A percentile compares a stretch with the other conserved stretches of the same genome.
phyloP scores from a whole-genome alignment of 2,888 invertebrate genomes.

The Xestia c-nigrum region DNA sequence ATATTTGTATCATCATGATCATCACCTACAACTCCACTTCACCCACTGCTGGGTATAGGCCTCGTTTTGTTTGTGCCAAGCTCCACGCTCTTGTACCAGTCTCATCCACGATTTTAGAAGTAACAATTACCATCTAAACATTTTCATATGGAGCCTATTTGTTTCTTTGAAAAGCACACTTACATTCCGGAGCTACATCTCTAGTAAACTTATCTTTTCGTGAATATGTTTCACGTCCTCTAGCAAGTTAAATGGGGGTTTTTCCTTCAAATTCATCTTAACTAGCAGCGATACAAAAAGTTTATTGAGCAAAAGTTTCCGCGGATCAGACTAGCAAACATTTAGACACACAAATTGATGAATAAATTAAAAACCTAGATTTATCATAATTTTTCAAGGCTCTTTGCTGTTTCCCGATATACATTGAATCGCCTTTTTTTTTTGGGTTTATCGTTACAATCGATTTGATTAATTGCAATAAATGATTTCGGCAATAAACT shows the following conservation, averaged over 20 bases:
- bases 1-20: no score
- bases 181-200: background rate
- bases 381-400: background rate
- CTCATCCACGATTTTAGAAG: no score
- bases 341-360: background rate
- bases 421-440: background rate
- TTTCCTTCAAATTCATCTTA: no score
- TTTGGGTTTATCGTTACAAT: background rate
- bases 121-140: background rate
- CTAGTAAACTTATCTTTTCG: background rate
- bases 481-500: background rate
- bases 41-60: no score
- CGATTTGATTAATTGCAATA: conserved; percentile 2
- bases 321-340: no score
- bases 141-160: background rate
- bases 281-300: background rate
- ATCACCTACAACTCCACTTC: no score
- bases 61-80: no score
- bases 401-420: background rate
- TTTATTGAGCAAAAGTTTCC: no score
- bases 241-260: background rate
- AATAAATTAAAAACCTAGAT: background rate
- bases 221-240: background rate
- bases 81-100: no score
- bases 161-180: background rate